Conservation (phyloP, 2,888 invertebrate species). For the Megastigmus dorsalis region DNA sequence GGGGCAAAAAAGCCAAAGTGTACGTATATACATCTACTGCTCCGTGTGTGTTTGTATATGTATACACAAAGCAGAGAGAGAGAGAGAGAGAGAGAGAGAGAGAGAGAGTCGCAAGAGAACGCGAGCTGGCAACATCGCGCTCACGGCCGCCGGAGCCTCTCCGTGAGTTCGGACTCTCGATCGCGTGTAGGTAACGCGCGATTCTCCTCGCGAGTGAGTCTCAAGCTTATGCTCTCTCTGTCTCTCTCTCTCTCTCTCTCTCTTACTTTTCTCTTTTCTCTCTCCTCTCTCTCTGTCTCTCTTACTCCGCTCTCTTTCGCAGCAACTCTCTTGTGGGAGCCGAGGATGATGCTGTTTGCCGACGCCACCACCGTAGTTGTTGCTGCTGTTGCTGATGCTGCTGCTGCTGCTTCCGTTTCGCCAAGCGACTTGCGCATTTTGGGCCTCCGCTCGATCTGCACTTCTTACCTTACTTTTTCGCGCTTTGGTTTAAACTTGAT, state of each 20-base stretch:
- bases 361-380: not conserved
- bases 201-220: conserved; percentile 27
- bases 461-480: too few species aligned
- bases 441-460: too few species aligned
- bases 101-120: conserved; percentile 9
- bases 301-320: not conserved
- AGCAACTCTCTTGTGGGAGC: not conserved
- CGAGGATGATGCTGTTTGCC: not conserved
- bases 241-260: conserved; percentile 10
- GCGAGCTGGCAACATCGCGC: conserved; percentile 64
- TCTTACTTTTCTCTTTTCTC: not conserved
- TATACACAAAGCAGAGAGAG: conserved; percentile 6
- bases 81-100: too few species aligned
- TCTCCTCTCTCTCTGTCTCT: not conserved
- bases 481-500: too few species aligned
- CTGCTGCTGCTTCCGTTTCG: not conserved
- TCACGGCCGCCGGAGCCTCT: conserved; percentile 53
- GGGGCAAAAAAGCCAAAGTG: conserved; percentile 63
- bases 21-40: conserved; percentile 57
- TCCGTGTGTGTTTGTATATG: not conserved
- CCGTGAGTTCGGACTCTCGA: conserved; percentile 1
- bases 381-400: not conserved
- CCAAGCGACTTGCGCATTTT: too few species aligned
- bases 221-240: not conserved
- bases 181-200: conserved; percentile 43